Evolutionary conservation across 2,113 vertebrate species (phyloP).

Genomic region (Benitochromis conjunctus): DNA sequence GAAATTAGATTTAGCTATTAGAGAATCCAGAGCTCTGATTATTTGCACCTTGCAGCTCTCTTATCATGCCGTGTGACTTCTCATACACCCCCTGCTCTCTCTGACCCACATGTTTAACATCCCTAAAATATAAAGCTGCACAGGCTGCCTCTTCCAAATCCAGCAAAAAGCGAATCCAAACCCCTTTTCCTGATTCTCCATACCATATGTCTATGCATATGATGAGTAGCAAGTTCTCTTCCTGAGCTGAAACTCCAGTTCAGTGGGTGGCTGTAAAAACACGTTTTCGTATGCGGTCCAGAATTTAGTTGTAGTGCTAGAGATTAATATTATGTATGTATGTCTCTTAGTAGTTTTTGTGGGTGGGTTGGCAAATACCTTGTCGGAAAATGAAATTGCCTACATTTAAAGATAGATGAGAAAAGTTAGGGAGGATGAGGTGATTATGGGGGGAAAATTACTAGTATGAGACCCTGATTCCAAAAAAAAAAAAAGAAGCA

Average conservation of each 20-base stretch:
- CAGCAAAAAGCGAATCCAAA: conserved; percentile 11
- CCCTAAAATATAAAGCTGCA: conserved; percentile 14
- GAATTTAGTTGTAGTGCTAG: background rate
- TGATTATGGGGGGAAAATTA: background rate
- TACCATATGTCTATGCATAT: background rate
- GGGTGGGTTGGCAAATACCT: conserved; percentile 13
- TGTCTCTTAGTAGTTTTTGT: conserved; percentile 10
- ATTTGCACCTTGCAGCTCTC: background rate
- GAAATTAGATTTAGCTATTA: background rate
- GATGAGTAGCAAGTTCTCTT: conserved; percentile 1
- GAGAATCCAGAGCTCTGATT: background rate
- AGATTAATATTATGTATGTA: background rate
- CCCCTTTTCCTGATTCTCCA: conserved; percentile 2
- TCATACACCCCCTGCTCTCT: background rate
- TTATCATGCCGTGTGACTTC: background rate
- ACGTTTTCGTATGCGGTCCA: background rate
- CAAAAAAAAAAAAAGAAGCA: too few relatives aligned
- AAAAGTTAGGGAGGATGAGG: background rate
- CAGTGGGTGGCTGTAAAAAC: background rate
- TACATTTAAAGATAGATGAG: conserved; percentile 8
- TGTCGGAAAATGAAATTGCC: background rate
- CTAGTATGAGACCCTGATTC: background rate
- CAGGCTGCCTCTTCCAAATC: conserved; percentile 4
- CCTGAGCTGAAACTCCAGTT: conserved; percentile 3
- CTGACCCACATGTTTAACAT: conserved; percentile 44